Percentiles rank a stretch among this genome's conserved stretches.
These are phyloP conservation scores for Alloscopus bannaensis DNA, from an alignment of 2,888 invertebrate genomes.

Conservation along the genomic window DNA sequence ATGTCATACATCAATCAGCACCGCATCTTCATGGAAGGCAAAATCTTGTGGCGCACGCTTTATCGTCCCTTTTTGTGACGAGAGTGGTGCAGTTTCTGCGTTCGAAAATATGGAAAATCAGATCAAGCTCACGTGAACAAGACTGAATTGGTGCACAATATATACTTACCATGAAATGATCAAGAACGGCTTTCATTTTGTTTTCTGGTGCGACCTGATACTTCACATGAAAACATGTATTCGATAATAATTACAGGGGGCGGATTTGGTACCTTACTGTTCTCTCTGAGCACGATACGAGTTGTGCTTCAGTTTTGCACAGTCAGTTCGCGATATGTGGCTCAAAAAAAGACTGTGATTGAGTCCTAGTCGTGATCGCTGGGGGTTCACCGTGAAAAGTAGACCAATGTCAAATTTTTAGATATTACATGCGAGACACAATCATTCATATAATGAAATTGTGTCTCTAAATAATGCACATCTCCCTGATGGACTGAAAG, in stretches of 20 bases:
- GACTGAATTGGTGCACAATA: constrained; percentile 7
- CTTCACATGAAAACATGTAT: constrained; percentile 10
- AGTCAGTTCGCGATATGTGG: no score
- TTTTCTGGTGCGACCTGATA: no score
- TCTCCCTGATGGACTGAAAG: no score
- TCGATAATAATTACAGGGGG: constrained; percentile 13
- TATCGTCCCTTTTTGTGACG: constrained; percentile 6
- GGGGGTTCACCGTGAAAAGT: constrained; percentile 44
- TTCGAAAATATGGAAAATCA: constrained; percentile 48
- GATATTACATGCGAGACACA: no score
- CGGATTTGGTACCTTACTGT: neutral
- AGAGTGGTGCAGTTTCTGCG: neutral
- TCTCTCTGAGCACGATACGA: no score
- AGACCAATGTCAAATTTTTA: constrained; percentile 57
- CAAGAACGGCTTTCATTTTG: constrained; percentile 12
- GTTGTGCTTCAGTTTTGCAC: no score
- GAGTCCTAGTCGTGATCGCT: constrained; percentile 17
- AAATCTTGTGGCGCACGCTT: constrained; percentile 11
- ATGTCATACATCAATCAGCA: neutral
- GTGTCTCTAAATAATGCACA: neutral
- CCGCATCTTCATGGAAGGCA: constrained; percentile 4
- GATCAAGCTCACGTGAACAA: constrained; percentile 25
- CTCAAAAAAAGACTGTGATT: no score
- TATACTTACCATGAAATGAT: neutral
- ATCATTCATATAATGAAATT: neutral